A percentile compares a stretch with the other conserved stretches of the same genome.
phyloP scores from a whole-genome alignment of 2,888 invertebrate genomes.

The Meteorus colon region DNA sequence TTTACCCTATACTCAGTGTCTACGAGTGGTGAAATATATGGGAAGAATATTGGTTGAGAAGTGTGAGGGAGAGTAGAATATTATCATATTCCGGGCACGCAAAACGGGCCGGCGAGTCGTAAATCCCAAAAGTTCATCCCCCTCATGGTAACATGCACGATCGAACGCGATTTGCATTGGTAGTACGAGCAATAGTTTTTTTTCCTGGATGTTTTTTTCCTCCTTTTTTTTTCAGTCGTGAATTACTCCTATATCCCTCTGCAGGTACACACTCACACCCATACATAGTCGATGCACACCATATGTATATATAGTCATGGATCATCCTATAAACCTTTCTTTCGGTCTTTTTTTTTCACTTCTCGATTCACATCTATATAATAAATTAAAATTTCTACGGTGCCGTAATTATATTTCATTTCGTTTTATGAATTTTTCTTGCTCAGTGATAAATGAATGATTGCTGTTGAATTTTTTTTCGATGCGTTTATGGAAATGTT shows the following conservation, averaged over 20 bases:
- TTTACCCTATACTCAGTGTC: not conserved
- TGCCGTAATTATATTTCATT: not conserved
- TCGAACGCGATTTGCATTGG: slow-evolving; percentile 37
- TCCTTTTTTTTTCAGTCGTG: not conserved
- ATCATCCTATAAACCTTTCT: not conserved
- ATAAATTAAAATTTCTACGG: not conserved
- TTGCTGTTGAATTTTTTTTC: no score
- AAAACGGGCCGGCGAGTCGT: slow-evolving; percentile 26
- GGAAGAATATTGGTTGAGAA: slow-evolving; percentile 4
- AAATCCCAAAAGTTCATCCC: slow-evolving; percentile 35
- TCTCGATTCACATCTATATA: not conserved
- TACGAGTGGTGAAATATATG: not conserved
- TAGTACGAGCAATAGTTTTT: slow-evolving; percentile 13
- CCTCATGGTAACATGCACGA: slow-evolving; percentile 30
- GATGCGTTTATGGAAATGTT: no score
- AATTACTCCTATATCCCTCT: slow-evolving; percentile 12
- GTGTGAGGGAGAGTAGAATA: not conserved
- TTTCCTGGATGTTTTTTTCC: not conserved
- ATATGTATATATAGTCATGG: not conserved
- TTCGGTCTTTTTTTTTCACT: not conserved
- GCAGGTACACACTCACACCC: not conserved
- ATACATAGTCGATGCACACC: not conserved
- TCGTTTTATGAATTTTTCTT: not conserved
- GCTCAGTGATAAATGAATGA: no score
- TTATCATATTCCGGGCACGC: slow-evolving; percentile 36